These are phyloP conservation scores for Myiotriccus ornatus DNA, from an alignment of 2,797 vertebrate species.

Conservation along the genomic window DNA sequence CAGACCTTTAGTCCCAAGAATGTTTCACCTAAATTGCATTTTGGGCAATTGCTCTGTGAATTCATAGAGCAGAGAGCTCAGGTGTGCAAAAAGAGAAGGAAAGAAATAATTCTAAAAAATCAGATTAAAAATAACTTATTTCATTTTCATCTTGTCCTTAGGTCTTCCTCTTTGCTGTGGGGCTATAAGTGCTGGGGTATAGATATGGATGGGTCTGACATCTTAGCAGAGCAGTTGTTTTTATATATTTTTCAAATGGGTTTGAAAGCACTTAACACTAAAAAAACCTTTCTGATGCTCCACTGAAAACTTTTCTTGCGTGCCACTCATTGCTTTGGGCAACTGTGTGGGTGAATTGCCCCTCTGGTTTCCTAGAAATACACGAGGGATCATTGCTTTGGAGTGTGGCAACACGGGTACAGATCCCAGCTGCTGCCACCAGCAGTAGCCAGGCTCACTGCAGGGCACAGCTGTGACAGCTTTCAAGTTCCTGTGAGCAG, in stretches of 20 bases:
- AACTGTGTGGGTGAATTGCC: background rate
- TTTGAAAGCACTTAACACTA: background rate
- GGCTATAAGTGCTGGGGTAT: background rate
- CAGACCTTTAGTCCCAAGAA: background rate
- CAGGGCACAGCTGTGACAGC: background rate
- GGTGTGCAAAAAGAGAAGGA: background rate
- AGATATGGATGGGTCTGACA: background rate
- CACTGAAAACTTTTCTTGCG: background rate
- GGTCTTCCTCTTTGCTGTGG: background rate
- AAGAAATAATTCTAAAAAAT: background rate
- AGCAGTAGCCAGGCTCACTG: background rate
- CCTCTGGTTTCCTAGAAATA: background rate
- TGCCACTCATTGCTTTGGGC: background rate
- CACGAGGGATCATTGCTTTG: background rate
- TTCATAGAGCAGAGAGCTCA: background rate
- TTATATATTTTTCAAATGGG: background rate
- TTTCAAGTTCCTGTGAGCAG: background rate
- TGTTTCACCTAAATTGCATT: background rate
- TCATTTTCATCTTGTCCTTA: background rate
- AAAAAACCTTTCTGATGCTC: background rate
- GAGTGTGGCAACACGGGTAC: fast-evolving
- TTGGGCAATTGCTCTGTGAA: background rate
- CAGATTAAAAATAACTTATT: background rate
- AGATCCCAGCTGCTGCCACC: background rate
- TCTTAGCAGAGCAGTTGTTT: background rate